These are phyloP conservation scores for Graptemys geographica DNA, from an alignment of 2,797 vertebrate genomes.

Conservation along the genomic window DNA sequence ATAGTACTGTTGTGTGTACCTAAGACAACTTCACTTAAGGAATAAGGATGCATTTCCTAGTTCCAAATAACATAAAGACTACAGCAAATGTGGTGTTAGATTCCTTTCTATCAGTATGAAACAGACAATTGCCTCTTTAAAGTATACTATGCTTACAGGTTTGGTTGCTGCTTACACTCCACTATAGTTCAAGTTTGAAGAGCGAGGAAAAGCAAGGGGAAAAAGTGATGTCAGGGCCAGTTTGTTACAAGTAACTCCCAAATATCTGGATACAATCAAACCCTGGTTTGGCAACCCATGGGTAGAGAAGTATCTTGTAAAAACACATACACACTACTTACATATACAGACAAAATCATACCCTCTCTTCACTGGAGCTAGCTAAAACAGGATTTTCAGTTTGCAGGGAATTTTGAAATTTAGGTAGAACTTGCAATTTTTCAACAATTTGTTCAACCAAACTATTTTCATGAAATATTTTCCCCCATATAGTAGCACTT, in stretches of 20 bases:
- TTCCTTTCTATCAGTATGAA: neutral
- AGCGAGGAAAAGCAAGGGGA: neutral
- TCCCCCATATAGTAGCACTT: neutral
- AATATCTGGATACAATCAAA: neutral
- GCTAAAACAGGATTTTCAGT: neutral
- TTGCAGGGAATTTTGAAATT: neutral
- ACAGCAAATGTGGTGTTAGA: neutral
- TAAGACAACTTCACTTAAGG: neutral
- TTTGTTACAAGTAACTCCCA: neutral
- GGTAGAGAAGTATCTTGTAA: neutral
- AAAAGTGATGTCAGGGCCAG: neutral
- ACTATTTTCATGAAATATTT: constrained; percentile 27
- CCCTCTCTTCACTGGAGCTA: neutral
- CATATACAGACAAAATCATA: neutral
- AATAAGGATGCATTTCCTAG: neutral
- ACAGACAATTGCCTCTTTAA: neutral
- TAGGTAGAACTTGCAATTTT: neutral
- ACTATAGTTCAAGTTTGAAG: neutral
- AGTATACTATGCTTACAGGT: neutral
- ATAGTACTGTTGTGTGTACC: neutral
- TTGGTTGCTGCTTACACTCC: neutral
- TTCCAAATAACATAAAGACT: constrained; percentile 3
- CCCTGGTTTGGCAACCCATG: neutral
- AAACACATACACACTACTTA: neutral
- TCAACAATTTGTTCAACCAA: neutral